A percentile compares a stretch with the other conserved stretches of the same genome.
phyloP scores from a whole-genome alignment of 2,888 invertebrate species.

The Aromia moschata region DNA sequence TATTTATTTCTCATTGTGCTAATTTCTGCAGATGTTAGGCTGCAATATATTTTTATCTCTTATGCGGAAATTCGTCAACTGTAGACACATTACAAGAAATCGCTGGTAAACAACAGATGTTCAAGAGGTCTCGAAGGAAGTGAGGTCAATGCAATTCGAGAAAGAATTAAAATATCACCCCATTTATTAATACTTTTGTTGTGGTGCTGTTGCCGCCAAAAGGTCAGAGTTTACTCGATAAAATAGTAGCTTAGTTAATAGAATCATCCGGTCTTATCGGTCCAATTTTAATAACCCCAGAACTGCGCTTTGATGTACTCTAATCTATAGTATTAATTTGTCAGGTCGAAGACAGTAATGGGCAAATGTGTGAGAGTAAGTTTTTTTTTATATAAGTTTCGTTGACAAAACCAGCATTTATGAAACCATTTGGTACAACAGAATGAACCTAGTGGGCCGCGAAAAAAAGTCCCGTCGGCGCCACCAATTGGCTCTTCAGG shows the following conservation, averaged over 20 bases:
- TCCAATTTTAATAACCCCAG: background rate
- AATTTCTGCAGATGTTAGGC: no score
- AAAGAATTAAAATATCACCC: slow-evolving; percentile 16
- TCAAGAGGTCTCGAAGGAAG: slow-evolving; percentile 23
- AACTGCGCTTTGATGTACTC: background rate
- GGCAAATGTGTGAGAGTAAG: no score
- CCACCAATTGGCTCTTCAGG: no score
- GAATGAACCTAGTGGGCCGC: no score
- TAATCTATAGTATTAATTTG: slow-evolving; percentile 7
- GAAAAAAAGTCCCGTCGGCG: no score
- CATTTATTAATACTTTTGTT: slow-evolving; percentile 15
- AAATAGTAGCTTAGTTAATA: slow-evolving; percentile 5
- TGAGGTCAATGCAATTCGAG: slow-evolving; percentile 22
- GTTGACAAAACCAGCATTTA: no score
- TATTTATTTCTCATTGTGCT: no score
- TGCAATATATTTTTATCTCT: no score
- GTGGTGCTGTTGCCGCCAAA: background rate
- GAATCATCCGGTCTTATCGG: slow-evolving; percentile 3
- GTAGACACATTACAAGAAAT: slow-evolving; percentile 10
- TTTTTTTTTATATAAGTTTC: no score
- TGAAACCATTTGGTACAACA: no score
- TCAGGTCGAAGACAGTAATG: background rate
- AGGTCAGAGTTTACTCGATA: slow-evolving; percentile 19
- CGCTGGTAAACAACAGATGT: slow-evolving; percentile 26
- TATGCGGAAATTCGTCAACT: no score